Evolutionary conservation across 2,113 vertebrate species (phyloP).

Genomic region (Rhizomys pruinosus): DNA sequence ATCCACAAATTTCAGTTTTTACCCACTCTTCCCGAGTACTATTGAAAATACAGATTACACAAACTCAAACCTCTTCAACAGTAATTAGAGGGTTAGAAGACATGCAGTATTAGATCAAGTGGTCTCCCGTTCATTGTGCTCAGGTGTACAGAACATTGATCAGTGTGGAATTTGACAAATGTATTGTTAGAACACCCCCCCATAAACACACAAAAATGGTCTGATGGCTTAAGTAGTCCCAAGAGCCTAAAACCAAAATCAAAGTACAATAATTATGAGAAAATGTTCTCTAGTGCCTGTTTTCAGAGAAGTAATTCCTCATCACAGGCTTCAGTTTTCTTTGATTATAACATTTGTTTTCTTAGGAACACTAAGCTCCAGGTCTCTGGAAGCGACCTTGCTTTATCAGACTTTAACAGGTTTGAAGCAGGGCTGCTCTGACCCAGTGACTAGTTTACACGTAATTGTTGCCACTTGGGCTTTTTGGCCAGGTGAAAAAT

Average conservation of each 20-base stretch:
- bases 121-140: not conserved
- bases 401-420: not conserved
- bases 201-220: constrained; percentile 17
- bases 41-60: constrained; percentile 50
- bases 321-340: not conserved
- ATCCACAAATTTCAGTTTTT: constrained; percentile 55
- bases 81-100: not conserved
- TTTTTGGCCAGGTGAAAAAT: not conserved
- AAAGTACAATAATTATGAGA: constrained; percentile 15
- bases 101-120: not conserved
- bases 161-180: constrained; percentile 44
- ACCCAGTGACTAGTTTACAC: not conserved
- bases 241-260: constrained; percentile 30
- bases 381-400: not conserved
- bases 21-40: not conserved
- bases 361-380: constrained; percentile 29
- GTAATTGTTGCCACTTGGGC: not conserved
- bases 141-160: not conserved
- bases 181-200: not conserved
- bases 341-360: not conserved
- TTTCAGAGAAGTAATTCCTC: constrained; percentile 46
- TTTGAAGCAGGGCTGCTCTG: not conserved
- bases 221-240: constrained; percentile 32
- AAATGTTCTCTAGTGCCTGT: constrained; percentile 31
- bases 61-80: constrained; percentile 21